phyloP scores from a whole-genome alignment of 2,113 vertebrate genomes.

The Lampris incognitus region DNA sequence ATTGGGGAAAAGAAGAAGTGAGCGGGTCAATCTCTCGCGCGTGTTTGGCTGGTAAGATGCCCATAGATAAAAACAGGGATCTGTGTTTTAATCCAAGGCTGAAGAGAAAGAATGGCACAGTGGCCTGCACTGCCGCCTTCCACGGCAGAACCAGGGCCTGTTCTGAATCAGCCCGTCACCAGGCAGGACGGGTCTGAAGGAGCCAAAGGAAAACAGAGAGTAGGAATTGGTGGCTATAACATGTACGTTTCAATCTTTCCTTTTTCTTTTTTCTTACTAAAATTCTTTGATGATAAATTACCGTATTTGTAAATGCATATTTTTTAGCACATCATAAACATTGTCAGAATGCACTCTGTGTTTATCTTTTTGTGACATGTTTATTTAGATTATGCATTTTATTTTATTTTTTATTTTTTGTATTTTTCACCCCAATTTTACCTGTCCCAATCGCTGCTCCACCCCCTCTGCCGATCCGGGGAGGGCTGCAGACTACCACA shows the following conservation, averaged over 20 bases:
- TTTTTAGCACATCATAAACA: no score
- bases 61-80: conserved; percentile 83
- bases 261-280: not conserved
- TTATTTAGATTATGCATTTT: not conserved
- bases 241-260: not conserved
- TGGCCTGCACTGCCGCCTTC: conserved; percentile 75
- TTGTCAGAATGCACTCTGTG: no score
- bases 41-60: conserved; percentile 76
- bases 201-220: conserved; percentile 19
- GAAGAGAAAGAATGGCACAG: conserved; percentile 54
- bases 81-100: conserved; percentile 75
- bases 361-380: not conserved
- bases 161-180: conserved; percentile 43
- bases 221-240: not conserved
- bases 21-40: conserved; percentile 37
- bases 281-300: not conserved
- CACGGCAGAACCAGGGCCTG: conserved; percentile 53
- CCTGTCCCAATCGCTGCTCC: no score
- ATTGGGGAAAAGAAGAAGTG: conserved; percentile 39
- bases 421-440: no score
- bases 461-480: no score
- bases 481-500: no score
- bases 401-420: not conserved
- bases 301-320: no score
- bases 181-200: conserved; percentile 28